These are phyloP conservation scores for Anas platyrhynchos DNA, from an alignment of 2,113 vertebrate genomes.

Conservation along the genomic window DNA sequence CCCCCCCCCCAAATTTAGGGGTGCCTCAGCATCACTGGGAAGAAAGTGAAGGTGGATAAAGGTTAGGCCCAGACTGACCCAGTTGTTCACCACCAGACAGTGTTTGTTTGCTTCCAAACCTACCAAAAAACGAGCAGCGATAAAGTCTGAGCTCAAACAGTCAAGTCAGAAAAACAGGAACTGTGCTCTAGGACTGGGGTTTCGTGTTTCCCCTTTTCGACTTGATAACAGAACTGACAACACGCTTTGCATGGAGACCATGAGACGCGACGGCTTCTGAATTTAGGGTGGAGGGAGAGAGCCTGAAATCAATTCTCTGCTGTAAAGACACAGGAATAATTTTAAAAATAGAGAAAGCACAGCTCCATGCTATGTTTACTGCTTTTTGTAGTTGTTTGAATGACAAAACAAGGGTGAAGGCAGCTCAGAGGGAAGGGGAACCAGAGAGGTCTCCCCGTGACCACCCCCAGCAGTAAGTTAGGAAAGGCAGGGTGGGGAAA, in stretches of 20 bases:
- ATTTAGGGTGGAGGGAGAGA: background rate
- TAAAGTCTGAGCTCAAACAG: background rate
- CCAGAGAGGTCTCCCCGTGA: background rate
- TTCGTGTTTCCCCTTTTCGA: conserved; percentile 46
- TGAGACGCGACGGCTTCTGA: background rate
- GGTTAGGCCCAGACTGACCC: fast-evolving
- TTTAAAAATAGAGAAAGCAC: background rate
- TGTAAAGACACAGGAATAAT: fast-evolving
- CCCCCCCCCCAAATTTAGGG: background rate
- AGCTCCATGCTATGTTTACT: fast-evolving
- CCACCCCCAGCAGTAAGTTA: background rate
- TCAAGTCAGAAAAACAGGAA: conserved; percentile 60
- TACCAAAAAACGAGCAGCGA: background rate
- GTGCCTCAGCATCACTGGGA: background rate
- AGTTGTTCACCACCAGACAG: background rate
- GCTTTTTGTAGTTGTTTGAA: fast-evolving
- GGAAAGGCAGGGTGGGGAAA: background rate
- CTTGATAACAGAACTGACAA: conserved; percentile 32
- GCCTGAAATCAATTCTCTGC: background rate
- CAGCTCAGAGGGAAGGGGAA: background rate
- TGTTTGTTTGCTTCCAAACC: background rate
- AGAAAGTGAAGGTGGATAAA: background rate
- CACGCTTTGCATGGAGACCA: background rate
- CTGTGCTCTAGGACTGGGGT: background rate
- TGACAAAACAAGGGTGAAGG: background rate